Evolutionary conservation across 2,797 vertebrate species (phyloP).

Genomic region (Harpagifer antarcticus): DNA sequence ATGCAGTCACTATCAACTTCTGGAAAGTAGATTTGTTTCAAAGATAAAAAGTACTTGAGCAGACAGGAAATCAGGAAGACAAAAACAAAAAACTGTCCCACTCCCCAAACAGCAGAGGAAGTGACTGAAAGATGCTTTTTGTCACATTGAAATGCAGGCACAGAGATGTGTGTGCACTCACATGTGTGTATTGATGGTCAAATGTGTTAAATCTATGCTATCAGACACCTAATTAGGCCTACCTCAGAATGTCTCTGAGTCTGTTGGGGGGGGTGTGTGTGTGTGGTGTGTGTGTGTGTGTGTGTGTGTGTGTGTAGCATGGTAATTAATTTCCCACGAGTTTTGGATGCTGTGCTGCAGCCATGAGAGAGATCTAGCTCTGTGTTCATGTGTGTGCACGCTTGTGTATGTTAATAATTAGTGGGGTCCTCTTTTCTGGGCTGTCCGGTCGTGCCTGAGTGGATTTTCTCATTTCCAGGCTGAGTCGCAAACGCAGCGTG

Average conservation of each 20-base stretch:
- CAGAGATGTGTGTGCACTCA: conserved; percentile 33
- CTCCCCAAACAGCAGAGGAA: conserved; percentile 26
- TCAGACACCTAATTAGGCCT: conserved; percentile 75
- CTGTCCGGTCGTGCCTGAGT: conserved; percentile 68
- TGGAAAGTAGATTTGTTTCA: background rate
- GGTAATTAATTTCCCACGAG: conserved; percentile 75
- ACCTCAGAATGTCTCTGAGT: too few relatives aligned
- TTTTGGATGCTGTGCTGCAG: conserved; percentile 45
- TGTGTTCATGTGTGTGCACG: conserved; percentile 13
- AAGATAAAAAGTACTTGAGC: conserved; percentile 8
- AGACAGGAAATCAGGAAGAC: conserved; percentile 9
- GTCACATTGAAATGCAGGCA: conserved; percentile 53
- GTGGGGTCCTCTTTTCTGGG: conserved; percentile 53
- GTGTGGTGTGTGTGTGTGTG: conserved; percentile 29
- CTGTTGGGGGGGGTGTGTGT: too few relatives aligned
- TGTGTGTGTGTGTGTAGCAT: conserved; percentile 48
- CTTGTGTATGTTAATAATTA: conserved; percentile 65
- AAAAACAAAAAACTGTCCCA: conserved; percentile 27
- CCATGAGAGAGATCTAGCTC: conserved; percentile 41
- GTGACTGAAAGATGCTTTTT: conserved; percentile 38
- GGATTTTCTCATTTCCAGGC: conserved; percentile 78
- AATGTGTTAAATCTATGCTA: conserved; percentile 54
- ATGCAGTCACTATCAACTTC: background rate
- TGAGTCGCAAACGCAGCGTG: conserved; percentile 54
- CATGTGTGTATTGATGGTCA: conserved; percentile 46